phyloP scores from a whole-genome alignment of 1,140 invertebrate genomes.

The Dryas iulia region DNA sequence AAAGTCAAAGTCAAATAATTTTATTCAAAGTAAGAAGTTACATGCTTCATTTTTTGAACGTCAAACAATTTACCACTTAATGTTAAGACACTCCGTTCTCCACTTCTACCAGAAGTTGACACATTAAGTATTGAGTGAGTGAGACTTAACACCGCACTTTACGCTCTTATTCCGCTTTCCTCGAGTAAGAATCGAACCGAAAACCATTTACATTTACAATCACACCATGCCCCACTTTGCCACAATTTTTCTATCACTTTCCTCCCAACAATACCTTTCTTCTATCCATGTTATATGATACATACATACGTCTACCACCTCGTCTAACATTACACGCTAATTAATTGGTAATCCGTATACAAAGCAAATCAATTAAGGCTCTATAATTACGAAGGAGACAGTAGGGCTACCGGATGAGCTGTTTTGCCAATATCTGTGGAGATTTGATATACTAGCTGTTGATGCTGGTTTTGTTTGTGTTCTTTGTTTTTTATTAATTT shows the following conservation, averaged over 20 bases:
- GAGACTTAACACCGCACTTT: too few relatives aligned
- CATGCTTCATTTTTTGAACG: too few relatives aligned
- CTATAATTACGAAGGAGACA: constrained; percentile 57
- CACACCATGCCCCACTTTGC: not conserved
- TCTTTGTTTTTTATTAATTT: too few relatives aligned
- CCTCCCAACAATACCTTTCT: not conserved
- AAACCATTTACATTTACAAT: not conserved
- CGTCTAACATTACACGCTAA: constrained; percentile 62
- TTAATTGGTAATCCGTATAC: constrained; percentile 72
- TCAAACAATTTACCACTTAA: too few relatives aligned
- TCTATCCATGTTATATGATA: not conserved
- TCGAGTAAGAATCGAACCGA: not conserved
- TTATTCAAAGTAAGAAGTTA: too few relatives aligned
- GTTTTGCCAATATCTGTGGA: constrained; percentile 2
- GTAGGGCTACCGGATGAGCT: constrained; percentile 22
- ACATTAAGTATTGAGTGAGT: too few relatives aligned
- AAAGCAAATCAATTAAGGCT: constrained; percentile 73
- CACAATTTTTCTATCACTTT: not conserved
- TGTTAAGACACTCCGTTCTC: not conserved
- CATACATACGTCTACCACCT: constrained; percentile 7
- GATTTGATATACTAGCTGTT: not conserved
- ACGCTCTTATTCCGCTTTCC: not conserved
- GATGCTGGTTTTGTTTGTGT: too few relatives aligned
- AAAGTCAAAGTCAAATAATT: too few relatives aligned
- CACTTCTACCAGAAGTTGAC: too few relatives aligned